These are phyloP conservation scores for Platygyra sinensis DNA, from an alignment of 64 coral and sea anemone genomes.

Conservation along the genomic window DNA sequence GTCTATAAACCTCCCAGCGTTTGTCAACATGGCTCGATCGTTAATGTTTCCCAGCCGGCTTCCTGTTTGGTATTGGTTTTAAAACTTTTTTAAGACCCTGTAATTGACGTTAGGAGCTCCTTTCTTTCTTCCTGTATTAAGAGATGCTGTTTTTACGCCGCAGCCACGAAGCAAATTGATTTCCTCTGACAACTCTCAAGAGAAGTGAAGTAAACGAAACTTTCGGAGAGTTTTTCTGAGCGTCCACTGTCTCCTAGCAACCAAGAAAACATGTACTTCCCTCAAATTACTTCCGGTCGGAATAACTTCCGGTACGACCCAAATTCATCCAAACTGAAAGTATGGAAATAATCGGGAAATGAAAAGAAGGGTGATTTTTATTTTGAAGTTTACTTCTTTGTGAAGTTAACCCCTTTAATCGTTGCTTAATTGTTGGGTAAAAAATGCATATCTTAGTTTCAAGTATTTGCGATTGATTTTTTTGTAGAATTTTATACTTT, in stretches of 20 bases:
- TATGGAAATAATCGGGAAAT: no score
- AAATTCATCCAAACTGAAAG: no score
- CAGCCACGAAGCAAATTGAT: no score
- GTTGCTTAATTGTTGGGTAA: no score
- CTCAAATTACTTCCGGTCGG: neutral
- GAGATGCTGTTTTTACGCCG: no score
- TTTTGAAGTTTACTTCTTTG: no score
- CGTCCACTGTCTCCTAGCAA: slow-evolving; percentile 9
- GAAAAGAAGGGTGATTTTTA: no score
- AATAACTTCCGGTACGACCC: neutral
- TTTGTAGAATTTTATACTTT: no score
- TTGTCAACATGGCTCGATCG: slow-evolving; percentile 68
- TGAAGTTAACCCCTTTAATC: no score
- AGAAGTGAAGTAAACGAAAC: neutral
- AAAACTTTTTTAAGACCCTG: neutral
- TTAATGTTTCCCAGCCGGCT: neutral
- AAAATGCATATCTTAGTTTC: no score
- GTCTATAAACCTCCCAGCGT: slow-evolving; percentile 87
- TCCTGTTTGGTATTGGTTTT: neutral
- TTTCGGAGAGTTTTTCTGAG: neutral
- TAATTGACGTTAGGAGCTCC: neutral
- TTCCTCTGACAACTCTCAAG: neutral
- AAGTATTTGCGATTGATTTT: no score
- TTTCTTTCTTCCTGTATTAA: neutral
- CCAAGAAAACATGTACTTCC: neutral